A percentile compares a stretch with the other conserved stretches of the same genome.
Conservation (phyloP, 2,113 vertebrate genomes). For the Forbesichthys agassizii region DNA sequence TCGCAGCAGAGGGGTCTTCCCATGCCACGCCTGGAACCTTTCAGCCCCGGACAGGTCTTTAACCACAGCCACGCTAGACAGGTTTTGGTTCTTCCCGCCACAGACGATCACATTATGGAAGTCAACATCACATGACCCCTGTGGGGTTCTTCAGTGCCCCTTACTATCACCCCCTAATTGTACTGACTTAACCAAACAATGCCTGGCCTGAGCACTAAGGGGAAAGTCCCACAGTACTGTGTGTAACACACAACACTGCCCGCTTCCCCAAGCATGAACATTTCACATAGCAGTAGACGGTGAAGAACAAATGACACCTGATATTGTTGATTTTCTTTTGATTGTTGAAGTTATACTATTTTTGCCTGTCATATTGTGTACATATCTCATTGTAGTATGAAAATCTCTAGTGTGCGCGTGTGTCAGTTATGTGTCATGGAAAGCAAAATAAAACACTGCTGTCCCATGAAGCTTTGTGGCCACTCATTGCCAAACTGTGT, state of each 20-base stretch:
- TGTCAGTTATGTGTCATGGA: slow-evolving; percentile 28
- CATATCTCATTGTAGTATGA: slow-evolving; percentile 57
- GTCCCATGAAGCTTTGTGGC: slow-evolving; percentile 51
- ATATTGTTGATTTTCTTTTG: slow-evolving; percentile 37
- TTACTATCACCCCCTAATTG: slow-evolving; percentile 27
- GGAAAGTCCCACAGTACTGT: slow-evolving; percentile 29
- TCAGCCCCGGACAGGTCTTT: slow-evolving; percentile 90
- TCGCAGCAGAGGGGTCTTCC: slow-evolving; percentile 86
- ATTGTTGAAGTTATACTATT: background rate
- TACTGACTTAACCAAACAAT: slow-evolving; percentile 62
- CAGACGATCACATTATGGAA: slow-evolving; percentile 93
- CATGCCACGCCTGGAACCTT: slow-evolving; percentile 91
- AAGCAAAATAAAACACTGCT: slow-evolving; percentile 35
- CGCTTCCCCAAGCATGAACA: slow-evolving; percentile 52
- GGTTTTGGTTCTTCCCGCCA: slow-evolving; percentile 90
- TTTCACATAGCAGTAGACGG: slow-evolving; percentile 51
- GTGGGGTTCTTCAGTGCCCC: background rate
- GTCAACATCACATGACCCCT: slow-evolving; percentile 91
- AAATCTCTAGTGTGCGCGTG: slow-evolving; percentile 63
- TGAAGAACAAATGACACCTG: slow-evolving; percentile 52
- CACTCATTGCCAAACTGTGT: slow-evolving; percentile 13
- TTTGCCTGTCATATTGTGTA: slow-evolving; percentile 66
- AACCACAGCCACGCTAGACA: slow-evolving; percentile 85
- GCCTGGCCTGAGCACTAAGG: slow-evolving; percentile 34
- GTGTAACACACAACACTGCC: background rate